Base-by-base conservation (phyloP, 2,113 vertebrate species). In the Lagopus muta region DNA sequence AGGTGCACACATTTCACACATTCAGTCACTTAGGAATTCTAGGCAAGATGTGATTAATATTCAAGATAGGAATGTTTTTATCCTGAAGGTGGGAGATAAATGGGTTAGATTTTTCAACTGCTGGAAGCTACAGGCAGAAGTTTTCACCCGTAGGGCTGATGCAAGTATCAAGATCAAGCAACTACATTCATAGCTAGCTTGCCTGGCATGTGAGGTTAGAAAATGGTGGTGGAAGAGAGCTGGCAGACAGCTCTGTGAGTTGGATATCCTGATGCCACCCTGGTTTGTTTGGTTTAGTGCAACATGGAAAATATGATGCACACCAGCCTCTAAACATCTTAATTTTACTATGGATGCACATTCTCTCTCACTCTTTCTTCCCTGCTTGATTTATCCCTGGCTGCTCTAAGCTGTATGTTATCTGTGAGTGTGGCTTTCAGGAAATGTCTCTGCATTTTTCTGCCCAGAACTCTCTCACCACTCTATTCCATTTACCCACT, bases 21-120 rank as follows among this genome's bases (percentile, higher is more conserved):
- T 79, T 54, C 78, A 86, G n/a, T 86, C 72, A n/a, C 55, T 91
- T 85, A 55, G 69, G 64, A 89, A 83, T 95, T 91, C 69, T 48
- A 81, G 64, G 43, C 55, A 43, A 93, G 69, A 57, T 52, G 12
- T 60, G 72, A 81, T 95, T 81, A 81, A 81, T 91, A 92, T 91
- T 93, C 55, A 69, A 83, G 61, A 86, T 83, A 89, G 50, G 79
- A 76, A 17, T 74, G 22, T 71, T 96, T 95, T 82, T 92, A 52
- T 82, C 93, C 72, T 16, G 45, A 88, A 86, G 79, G 61, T 7
- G 34, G 50, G 65, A 86, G 65, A 72, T 34, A 70, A 81, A 80
- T 64, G 47, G 65, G 30, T 82, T 87, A 55, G 82, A 67, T 91
- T 89, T 92, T 83, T 91, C 60, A 61, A 77, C 74, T 87, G 24